Conservation (phyloP, 2,888 invertebrate species). For the Unio delphinus region DNA sequence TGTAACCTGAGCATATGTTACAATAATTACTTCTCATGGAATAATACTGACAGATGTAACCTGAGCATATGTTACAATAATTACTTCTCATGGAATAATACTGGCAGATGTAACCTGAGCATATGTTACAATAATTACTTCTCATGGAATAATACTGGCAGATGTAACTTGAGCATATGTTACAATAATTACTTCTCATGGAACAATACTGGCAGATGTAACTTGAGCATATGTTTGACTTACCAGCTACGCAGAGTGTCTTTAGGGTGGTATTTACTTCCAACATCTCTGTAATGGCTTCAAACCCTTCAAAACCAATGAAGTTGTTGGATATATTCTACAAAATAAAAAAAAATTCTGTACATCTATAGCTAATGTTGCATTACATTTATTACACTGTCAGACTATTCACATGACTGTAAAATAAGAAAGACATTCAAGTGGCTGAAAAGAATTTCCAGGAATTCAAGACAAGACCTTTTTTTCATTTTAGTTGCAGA, state of each 20-base stretch:
- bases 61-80: neutral
- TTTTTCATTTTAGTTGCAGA: too few species aligned
- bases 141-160: neutral
- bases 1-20: neutral
- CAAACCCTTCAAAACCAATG: conserved; percentile 55
- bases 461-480: too few species aligned
- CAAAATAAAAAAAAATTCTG: conserved; percentile 11
- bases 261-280: conserved; percentile 66
- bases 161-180: neutral
- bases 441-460: too few species aligned
- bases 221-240: neutral
- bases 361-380: neutral
- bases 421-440: neutral
- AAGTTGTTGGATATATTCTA: conserved; percentile 68
- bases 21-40: neutral
- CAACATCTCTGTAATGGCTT: conserved; percentile 63
- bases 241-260: conserved; percentile 61
- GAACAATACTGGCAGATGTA: neutral
- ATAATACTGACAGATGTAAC: neutral
- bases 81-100: neutral
- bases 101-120: neutral
- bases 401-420: neutral
- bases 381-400: neutral
- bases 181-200: neutral
- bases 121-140: neutral